Evolutionary conservation across 2,888 invertebrate genomes (phyloP), one percentile per base, ranked within the genome.

Genomic region (Leucozona laternaria): DNA sequence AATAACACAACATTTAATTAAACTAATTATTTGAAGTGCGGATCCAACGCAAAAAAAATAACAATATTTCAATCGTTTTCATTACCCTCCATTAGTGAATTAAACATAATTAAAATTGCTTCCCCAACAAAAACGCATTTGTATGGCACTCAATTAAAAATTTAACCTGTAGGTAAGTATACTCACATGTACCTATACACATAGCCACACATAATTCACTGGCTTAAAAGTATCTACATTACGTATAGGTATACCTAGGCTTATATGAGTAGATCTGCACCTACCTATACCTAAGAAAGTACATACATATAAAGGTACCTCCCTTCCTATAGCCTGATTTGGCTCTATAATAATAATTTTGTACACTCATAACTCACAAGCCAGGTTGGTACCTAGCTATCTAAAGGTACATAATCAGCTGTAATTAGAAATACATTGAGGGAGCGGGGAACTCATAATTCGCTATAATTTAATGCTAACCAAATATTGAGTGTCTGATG

Each of bases 381-480:
- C n/a, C n/a, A n/a, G n/a, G n/a, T n/a, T n/a, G n/a, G n/a, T 17
- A 20, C 48, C 48, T 20, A n/a, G n/a, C n/a, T n/a, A n/a, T n/a
- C n/a, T n/a, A n/a, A n/a, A n/a, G n/a, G n/a, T n/a, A n/a, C 82
- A 86, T 86, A 86, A 86, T 79, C 86, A 82, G 82, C 70, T 75
- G 55, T 82, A 82, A 86, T 86, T 79, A 86, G 81, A 86, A 64
- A n/a, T 75, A 78, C 75, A 15, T 45, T 2, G 2, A 0, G 20
- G 75, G 40, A 70, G 81, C n/a, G n/a, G 45, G 11, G 79, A 71
- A 75, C n/a, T 40, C 37, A 60, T 73, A 86, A 86, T 86, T 86
- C 73, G 79, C 75, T 37, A 86, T 86, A 86, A 86, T 78, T 86
- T 82, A 82, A 82, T 79, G 78, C 78, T 79, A 82, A 86, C 86